Evolutionary conservation across 2,888 invertebrate genomes (phyloP).

Genomic region (Ectobius pallidus): DNA sequence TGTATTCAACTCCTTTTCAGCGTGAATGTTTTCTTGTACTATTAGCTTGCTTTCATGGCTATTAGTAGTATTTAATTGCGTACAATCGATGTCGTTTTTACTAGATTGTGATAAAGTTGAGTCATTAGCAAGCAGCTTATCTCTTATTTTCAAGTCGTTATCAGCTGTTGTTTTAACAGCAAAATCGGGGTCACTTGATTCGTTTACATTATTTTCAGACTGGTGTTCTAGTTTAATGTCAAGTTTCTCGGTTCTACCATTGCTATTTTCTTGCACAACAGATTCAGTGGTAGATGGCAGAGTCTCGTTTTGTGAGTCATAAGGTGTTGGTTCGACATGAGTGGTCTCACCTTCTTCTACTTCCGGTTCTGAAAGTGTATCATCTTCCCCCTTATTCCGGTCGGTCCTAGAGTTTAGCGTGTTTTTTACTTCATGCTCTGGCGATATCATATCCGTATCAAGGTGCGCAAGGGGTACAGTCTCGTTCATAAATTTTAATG

Average conservation of each 20-base stretch:
- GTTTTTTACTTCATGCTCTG: conserved; percentile 16
- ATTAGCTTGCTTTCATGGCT: too few relatives aligned
- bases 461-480: conserved; percentile 16
- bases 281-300: not conserved
- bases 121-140: too few relatives aligned
- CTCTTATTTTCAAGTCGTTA: too few relatives aligned
- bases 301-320: not conserved
- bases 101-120: too few relatives aligned
- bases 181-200: too few relatives aligned
- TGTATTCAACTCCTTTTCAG: too few relatives aligned
- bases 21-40: too few relatives aligned
- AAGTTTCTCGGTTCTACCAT: too few relatives aligned
- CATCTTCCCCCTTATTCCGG: not conserved
- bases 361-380: not conserved
- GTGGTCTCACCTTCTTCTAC: not conserved
- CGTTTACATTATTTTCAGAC: too few relatives aligned
- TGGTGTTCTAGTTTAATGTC: not conserved
- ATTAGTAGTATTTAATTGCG: too few relatives aligned
- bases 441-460: conserved; percentile 16
- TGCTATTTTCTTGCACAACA: not conserved
- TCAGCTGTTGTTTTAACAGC: too few relatives aligned
- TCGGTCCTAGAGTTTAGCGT: not conserved
- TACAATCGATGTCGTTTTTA: too few relatives aligned
- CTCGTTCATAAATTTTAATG: not conserved
- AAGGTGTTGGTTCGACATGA: not conserved